Conservation (phyloP, 2,888 invertebrate species). For the Rhabditoides inermis region DNA sequence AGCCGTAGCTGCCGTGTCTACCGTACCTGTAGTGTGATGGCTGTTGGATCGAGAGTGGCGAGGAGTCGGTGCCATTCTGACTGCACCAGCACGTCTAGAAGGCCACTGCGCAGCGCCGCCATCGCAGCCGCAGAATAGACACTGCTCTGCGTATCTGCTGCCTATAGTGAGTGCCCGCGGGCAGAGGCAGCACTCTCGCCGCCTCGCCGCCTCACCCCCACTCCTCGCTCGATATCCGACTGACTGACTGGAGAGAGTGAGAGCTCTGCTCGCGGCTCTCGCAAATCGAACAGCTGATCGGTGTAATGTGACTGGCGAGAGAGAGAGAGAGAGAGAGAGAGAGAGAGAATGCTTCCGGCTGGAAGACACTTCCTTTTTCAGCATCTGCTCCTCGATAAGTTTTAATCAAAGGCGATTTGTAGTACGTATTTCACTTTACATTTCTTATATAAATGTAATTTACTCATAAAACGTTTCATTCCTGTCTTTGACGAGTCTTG, state of each 20-base stretch:
- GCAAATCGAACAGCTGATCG: too few species aligned
- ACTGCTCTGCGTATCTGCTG: too few species aligned
- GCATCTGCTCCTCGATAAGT: background rate
- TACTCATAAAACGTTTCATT: too few species aligned
- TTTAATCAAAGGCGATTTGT: too few species aligned
- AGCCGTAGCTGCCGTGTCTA: conserved; percentile 4
- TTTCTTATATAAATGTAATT: background rate
- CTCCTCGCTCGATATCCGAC: too few species aligned
- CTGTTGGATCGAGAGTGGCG: conserved; percentile 49
- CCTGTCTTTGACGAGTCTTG: too few species aligned
- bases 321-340: background rate
- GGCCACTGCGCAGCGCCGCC: conserved; percentile 46
- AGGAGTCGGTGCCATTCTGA: conserved; percentile 47
- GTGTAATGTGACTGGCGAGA: too few species aligned
- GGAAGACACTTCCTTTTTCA: background rate
- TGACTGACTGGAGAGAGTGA: too few species aligned
- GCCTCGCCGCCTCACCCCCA: too few species aligned
- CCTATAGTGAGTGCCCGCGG: too few species aligned
- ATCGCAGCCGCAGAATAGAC: conserved; percentile 24
- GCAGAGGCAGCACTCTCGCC: too few species aligned
- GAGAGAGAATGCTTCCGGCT: background rate
- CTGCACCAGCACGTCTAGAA: conserved; percentile 47
- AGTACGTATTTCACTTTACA: background rate
- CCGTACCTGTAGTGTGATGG: conserved; percentile 38
- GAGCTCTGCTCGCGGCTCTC: too few species aligned